Percentiles rank a stretch among this genome's conserved stretches.
Evolutionary conservation across 1,140 invertebrate species (phyloP).

Genomic region (Magallana ariakensis): DNA sequence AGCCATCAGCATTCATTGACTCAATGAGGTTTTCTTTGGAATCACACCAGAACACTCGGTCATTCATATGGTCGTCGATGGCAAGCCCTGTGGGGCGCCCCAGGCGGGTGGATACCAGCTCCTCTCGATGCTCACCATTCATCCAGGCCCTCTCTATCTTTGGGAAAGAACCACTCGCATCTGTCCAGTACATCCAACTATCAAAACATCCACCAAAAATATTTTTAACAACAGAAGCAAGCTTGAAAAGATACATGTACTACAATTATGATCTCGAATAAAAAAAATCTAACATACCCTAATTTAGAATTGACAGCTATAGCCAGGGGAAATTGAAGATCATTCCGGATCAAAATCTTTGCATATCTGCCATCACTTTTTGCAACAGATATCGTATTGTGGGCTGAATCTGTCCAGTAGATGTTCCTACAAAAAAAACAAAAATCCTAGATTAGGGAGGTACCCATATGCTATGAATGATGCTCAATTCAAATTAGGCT

Average conservation of each 20-base stretch:
- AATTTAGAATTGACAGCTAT: conserved; percentile 91
- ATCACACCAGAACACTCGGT: conserved; percentile 96
- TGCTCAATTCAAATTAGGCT: no score
- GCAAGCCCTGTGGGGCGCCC: conserved; percentile 92
- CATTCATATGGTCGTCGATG: conserved; percentile 91
- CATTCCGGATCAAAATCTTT: conserved; percentile 85
- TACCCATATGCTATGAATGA: no score
- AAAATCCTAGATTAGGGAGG: no score
- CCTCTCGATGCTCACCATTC: conserved; percentile 92
- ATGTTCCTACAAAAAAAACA: conserved; percentile 85
- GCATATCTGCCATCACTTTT: conserved; percentile 94
- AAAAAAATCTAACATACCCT: conserved; percentile 73
- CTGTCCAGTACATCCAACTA: conserved; percentile 93
- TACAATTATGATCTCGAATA: not conserved
- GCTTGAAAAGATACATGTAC: not conserved
- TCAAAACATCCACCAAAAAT: conserved; percentile 60
- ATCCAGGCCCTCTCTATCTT: conserved; percentile 89
- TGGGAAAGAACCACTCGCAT: conserved; percentile 88
- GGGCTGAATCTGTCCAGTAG: conserved; percentile 92
- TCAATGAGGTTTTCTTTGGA: conserved; percentile 96
- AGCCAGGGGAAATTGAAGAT: conserved; percentile 89
- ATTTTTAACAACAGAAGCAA: not conserved
- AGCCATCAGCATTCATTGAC: conserved; percentile 90
- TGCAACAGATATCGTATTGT: conserved; percentile 90
- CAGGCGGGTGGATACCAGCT: conserved; percentile 89